These are phyloP conservation scores for Cydia strobilella DNA, from an alignment of 1,140 invertebrate genomes.

Conservation along the genomic window DNA sequence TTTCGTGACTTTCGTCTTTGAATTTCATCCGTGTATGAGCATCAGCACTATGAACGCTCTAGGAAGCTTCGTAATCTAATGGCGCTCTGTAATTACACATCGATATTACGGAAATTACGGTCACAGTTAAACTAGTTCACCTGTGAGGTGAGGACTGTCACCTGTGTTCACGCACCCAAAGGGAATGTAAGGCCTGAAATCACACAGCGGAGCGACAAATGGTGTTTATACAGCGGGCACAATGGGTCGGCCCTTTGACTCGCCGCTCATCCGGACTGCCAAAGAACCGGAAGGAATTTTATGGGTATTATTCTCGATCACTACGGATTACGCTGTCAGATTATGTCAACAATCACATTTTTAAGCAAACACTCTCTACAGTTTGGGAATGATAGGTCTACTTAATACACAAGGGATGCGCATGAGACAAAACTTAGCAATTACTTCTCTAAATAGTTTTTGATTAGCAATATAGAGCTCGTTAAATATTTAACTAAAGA, in stretches of 20 bases:
- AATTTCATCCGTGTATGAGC: too few species aligned
- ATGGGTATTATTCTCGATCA: conserved; percentile 42
- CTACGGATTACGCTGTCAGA: conserved; percentile 34
- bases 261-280: conserved; percentile 52
- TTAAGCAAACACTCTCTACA: background rate
- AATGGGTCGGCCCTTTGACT: conserved; percentile 56
- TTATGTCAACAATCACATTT: conserved; percentile 9
- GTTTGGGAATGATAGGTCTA: background rate
- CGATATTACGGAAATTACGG: background rate
- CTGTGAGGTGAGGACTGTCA: background rate
- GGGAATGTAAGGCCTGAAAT: conserved; percentile 42
- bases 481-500: conserved; percentile 35
- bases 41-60: too few species aligned
- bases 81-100: too few species aligned
- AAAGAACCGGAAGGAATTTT: conserved; percentile 70
- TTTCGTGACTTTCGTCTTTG: too few species aligned
- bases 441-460: background rate
- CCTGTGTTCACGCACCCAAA: background rate
- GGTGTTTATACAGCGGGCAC: conserved; percentile 64
- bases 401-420: background rate
- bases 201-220: conserved; percentile 56
- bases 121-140: background rate
- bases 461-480: conserved; percentile 26
- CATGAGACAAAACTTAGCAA: background rate
- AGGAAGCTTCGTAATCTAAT: too few species aligned